phyloP scores from a whole-genome alignment of 2,113 vertebrate species.

The Neolamprologus sp. region DNA sequence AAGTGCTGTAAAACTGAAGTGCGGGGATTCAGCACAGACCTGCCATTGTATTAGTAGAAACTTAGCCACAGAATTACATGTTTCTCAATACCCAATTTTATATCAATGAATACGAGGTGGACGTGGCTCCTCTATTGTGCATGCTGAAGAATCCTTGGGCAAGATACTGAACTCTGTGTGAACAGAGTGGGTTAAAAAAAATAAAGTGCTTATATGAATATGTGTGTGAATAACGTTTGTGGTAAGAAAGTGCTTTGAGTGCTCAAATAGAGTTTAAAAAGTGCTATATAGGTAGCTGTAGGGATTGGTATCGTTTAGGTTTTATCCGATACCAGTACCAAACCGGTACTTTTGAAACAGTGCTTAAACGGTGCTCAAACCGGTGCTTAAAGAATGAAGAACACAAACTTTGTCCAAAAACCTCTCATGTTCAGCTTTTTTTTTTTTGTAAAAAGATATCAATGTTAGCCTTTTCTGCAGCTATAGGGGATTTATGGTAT shows the following conservation, averaged over 20 bases:
- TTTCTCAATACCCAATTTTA: background rate
- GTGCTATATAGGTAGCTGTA: background rate
- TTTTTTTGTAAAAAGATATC: background rate
- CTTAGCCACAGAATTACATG: background rate
- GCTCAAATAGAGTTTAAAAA: background rate
- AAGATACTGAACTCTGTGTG: background rate
- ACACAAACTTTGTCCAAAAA: background rate
- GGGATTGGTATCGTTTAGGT: background rate
- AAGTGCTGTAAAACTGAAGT: background rate
- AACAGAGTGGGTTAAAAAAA: background rate
- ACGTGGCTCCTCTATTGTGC: background rate
- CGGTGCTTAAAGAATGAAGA: background rate
- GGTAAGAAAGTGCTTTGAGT: background rate
- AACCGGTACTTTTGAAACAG: background rate
- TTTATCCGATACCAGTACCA: background rate
- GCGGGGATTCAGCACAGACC: background rate
- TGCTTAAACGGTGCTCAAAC: background rate
- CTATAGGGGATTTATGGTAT: no score
- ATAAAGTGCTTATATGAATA: background rate
- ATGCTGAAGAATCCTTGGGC: background rate
- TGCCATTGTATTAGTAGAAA: background rate
- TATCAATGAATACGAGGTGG: background rate
- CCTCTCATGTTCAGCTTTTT: background rate
- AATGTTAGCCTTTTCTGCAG: no score
- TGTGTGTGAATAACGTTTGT: background rate